Base-by-base conservation (phyloP, 1,140 invertebrate genomes). In the Dolichoris vasculosae region DNA sequence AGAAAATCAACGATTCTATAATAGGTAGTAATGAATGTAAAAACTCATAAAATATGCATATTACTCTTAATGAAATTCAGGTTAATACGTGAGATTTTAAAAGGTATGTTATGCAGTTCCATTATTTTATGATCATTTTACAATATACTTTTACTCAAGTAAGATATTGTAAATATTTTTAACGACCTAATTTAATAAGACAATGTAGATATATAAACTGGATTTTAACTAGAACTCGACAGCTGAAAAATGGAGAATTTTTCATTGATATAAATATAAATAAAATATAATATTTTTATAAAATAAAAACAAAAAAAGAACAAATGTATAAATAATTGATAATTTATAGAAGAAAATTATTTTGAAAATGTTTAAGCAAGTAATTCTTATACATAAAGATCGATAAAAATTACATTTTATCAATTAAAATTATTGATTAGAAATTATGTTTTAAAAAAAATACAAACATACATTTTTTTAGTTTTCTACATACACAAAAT, bases 11-110 rank as follows among this genome's bases (percentile, higher is more conserved):
- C 26, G 23, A 43, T 64, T 67, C 78, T 43, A 80, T 67, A 80
- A 80, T n/a, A 17, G n/a, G 26, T 40, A 79, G 55, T 64, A 63
- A 79, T 64, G n/a, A 6, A 30, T 30, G 35, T 78, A 79, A 79
- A 63, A 79, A 63, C 13, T 26, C 38, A n/a, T 79, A 79, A 64
- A 63, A 43, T 59, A 40, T 15, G 48, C 26, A 43, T 73, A 73
- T 43, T 30, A 73, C 69, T 64, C 43, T 46, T 30, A 32, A 43
- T 64, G 59, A 64, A 64, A 80, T 80, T 80, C 59, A 80, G 59
- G 78, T 80, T 64, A 80, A 80, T 64, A 80, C 32, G 38, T 67
- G 59, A 15, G 63, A 67, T 80, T 67, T 46, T 55, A 80, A 80
- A 73, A 80, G 11, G 78, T 9, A 46, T 64, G 30, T 67, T 40